A percentile compares a stretch with the other conserved stretches of the same genome.
Conservation (phyloP, 2,113 vertebrate species). For the Ammodytes dubius region DNA sequence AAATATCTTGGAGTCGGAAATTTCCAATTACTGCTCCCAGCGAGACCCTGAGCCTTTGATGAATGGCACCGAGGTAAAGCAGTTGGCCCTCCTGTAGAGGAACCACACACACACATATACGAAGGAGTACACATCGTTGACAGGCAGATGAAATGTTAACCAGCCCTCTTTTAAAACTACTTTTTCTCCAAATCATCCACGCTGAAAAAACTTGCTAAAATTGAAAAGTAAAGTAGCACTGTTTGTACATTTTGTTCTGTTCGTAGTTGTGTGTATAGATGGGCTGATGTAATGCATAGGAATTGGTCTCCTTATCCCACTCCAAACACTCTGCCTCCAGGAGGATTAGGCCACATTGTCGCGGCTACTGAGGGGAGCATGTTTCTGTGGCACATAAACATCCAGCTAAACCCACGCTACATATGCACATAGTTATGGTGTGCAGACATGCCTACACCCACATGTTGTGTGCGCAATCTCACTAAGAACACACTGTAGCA, state of each 20-base stretch:
- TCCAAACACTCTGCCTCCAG: conserved; percentile 60
- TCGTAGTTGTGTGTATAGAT: conserved; percentile 58
- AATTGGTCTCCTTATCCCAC: conserved; percentile 59
- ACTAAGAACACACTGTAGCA: neutral
- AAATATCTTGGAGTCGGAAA: conserved; percentile 70
- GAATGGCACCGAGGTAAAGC: conserved; percentile 48
- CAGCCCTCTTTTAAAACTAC: neutral
- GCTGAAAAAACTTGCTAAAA: conserved; percentile 2
- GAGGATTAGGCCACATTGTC: conserved; percentile 52
- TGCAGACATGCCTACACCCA: conserved; percentile 32
- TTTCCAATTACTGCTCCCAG: conserved; percentile 71
- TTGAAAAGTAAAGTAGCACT: conserved; percentile 7
- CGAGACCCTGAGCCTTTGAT: conserved; percentile 57
- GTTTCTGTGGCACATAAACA: conserved; percentile 18
- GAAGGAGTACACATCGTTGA: conserved; percentile 3
- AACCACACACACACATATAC: conserved; percentile 22
- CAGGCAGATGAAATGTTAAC: conserved; percentile 20
- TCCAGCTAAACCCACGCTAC: conserved; percentile 35
- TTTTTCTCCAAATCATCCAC: neutral
- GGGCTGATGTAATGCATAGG: conserved; percentile 69
- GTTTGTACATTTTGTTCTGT: conserved; percentile 36
- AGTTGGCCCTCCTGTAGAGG: conserved; percentile 30
- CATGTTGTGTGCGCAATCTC: neutral
- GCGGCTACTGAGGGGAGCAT: conserved; percentile 11
- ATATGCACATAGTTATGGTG: conserved; percentile 40